Conservation (phyloP, 2,113 vertebrate genomes). For the Cephalopterus ornatus region DNA sequence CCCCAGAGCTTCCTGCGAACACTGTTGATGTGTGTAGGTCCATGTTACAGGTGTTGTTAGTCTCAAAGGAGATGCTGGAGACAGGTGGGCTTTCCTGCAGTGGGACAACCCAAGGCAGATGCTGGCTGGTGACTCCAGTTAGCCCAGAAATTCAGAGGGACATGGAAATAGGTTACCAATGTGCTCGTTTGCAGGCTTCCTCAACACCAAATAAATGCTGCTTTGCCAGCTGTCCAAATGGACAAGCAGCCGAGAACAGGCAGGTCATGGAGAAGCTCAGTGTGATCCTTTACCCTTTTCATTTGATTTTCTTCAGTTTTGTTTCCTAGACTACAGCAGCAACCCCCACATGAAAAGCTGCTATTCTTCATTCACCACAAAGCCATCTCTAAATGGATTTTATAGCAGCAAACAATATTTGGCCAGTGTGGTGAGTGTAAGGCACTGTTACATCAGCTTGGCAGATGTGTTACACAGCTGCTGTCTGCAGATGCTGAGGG, state of each 20-base stretch:
- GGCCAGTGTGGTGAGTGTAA: background rate
- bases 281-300: background rate
- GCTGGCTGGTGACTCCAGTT: background rate
- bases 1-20: background rate
- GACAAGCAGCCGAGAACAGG: background rate
- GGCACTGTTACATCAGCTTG: background rate
- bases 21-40: background rate
- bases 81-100: background rate
- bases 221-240: background rate
- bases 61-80: background rate
- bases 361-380: background rate
- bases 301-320: background rate
- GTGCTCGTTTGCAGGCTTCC: background rate
- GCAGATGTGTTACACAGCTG: background rate
- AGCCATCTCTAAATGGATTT: background rate
- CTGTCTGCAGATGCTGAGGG: background rate
- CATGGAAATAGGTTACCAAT: background rate
- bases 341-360: background rate
- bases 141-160: background rate
- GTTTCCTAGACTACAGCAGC: background rate
- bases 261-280: background rate
- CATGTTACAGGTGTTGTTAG: rapidly evolving
- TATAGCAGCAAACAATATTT: background rate
- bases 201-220: background rate
- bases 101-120: rapidly evolving